These are phyloP conservation scores for Steatornis caripensis DNA, from an alignment of 2,113 vertebrate species.

Conservation along the genomic window DNA sequence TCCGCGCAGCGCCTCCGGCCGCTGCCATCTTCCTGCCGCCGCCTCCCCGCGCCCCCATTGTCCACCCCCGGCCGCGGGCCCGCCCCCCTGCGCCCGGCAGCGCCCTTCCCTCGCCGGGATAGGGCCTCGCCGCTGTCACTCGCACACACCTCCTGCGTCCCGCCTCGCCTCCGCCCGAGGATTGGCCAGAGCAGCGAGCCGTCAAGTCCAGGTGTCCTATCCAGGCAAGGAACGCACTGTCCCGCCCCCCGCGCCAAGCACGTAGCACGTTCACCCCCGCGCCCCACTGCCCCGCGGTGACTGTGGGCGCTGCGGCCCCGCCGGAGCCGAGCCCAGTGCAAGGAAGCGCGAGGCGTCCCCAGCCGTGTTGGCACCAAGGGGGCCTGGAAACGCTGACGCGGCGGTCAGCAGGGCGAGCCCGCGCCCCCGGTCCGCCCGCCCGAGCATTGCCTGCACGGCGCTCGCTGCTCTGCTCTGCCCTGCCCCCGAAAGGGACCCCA, in stretches of 20 bases:
- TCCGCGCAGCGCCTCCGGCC: not conserved
- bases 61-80: not conserved
- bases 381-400: too few species aligned
- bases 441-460: too few species aligned
- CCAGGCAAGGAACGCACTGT: accelerated
- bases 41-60: not conserved
- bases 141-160: not conserved
- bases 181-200: not conserved
- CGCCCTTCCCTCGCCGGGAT: not conserved
- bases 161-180: accelerated
- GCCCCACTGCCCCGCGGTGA: too few species aligned
- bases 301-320: too few species aligned
- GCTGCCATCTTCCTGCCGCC: not conserved
- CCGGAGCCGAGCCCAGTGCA: too few species aligned
- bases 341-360: too few species aligned
- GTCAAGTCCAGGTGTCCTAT: not conserved
- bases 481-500: too few species aligned
- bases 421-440: too few species aligned
- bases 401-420: not conserved
- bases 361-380: too few species aligned
- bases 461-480: not conserved
- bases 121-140: not conserved
- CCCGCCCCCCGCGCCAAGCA: not conserved
- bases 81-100: not conserved
- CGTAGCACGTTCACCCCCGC: too few species aligned